These are phyloP conservation scores for Rhinogobio ventralis DNA, from an alignment of 2,797 vertebrate genomes.

Conservation along the genomic window DNA sequence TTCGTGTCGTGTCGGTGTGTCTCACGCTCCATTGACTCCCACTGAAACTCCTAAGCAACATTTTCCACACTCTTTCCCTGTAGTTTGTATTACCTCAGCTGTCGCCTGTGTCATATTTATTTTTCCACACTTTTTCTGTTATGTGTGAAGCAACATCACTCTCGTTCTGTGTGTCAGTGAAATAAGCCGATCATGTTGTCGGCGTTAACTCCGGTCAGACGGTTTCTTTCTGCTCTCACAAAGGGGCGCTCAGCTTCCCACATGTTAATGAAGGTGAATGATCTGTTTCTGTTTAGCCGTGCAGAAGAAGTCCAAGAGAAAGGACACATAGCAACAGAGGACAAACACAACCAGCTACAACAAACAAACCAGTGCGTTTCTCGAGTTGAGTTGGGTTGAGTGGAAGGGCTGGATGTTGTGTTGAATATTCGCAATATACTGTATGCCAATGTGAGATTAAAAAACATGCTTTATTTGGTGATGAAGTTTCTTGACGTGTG, in stretches of 20 bases:
- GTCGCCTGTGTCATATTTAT: slow-evolving; percentile 61
- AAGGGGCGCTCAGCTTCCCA: neutral
- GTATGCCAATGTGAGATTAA: neutral
- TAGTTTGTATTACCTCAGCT: slow-evolving; percentile 64
- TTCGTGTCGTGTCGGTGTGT: slow-evolving; percentile 32
- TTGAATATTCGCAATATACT: neutral
- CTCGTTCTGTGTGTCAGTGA: neutral
- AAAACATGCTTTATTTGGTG: neutral
- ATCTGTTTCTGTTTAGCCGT: slow-evolving; percentile 29
- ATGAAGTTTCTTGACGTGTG: neutral
- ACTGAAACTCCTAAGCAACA: slow-evolving; percentile 50
- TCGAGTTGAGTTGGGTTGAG: no score
- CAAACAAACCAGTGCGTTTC: neutral
- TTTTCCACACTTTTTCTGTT: slow-evolving; percentile 58
- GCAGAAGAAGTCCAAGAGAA: slow-evolving; percentile 59
- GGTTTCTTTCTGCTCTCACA: neutral
- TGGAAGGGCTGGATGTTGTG: no score
- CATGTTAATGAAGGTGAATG: neutral
- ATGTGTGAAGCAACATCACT: slow-evolving; percentile 23
- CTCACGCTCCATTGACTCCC: slow-evolving; percentile 72
- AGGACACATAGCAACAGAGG: slow-evolving; percentile 53
- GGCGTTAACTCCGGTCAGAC: neutral
- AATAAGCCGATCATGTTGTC: neutral
- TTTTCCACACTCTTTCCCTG: slow-evolving; percentile 66
- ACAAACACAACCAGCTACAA: slow-evolving; percentile 12